Percentiles rank a stretch among this genome's conserved stretches.
phyloP scores from a whole-genome alignment of 2,797 vertebrate species.

The Epinephelus coioides region DNA sequence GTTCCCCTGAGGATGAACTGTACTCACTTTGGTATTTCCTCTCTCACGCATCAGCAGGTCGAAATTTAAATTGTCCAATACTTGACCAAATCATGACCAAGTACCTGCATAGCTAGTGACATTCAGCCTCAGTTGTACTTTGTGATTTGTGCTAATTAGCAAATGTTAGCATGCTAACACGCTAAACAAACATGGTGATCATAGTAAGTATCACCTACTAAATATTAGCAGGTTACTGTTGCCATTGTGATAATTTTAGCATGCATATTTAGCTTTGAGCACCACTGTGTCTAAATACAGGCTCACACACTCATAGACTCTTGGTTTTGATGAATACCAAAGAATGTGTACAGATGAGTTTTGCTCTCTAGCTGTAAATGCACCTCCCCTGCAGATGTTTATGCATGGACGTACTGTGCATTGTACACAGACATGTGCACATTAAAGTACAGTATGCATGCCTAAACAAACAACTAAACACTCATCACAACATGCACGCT shows the following conservation, averaged over 20 bases:
- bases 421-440: slow-evolving; percentile 14
- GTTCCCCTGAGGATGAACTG: too few species aligned
- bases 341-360: slow-evolving; percentile 47
- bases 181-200: too few species aligned
- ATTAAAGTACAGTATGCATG: slow-evolving; percentile 6
- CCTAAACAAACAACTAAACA: background rate
- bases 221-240: too few species aligned
- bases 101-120: too few species aligned
- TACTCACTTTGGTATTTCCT: too few species aligned
- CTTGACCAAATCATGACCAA: too few species aligned
- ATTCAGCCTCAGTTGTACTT: too few species aligned
- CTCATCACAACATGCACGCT: background rate
- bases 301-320: background rate
- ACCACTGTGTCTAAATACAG: background rate
- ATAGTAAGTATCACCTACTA: too few species aligned
- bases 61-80: too few species aligned
- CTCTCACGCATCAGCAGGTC: too few species aligned
- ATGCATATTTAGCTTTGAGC: background rate
- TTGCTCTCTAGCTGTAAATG: slow-evolving; percentile 16
- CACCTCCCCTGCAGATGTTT: slow-evolving; percentile 13
- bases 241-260: background rate
- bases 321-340: slow-evolving; percentile 23
- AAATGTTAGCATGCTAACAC: too few species aligned
- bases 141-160: too few species aligned
- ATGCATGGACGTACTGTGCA: slow-evolving; percentile 5